Conservation (phyloP, 2,888 invertebrate species). For the Ectemnius cavifrons region DNA sequence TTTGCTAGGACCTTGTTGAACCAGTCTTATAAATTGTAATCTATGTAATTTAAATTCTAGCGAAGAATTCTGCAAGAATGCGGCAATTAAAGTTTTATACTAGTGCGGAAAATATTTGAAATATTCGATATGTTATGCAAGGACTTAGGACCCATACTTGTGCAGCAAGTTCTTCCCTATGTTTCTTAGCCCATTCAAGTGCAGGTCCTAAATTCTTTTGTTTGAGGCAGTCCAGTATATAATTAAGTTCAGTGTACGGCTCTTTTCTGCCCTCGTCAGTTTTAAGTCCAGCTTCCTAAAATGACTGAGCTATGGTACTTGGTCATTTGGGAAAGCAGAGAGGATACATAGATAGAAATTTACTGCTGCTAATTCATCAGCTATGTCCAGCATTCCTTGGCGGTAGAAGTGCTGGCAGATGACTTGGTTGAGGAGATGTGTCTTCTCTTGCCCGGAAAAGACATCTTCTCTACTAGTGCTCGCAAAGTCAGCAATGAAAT, state of each 20-base stretch:
- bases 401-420: conserved; percentile 97
- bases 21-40: conserved; percentile 87
- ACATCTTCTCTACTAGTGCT: conserved; percentile 92
- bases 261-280: conserved; percentile 84
- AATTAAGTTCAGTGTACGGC: conserved; percentile 90
- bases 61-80: conserved; percentile 80
- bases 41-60: conserved; percentile 91
- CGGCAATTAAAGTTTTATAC: too few species aligned
- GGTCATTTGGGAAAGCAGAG: not conserved
- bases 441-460: conserved; percentile 85
- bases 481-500: conserved; percentile 94
- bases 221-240: conserved; percentile 91
- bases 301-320: conserved; percentile 8
- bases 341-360: conserved; percentile 18
- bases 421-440: conserved; percentile 88
- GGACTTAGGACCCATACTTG: conserved; percentile 75
- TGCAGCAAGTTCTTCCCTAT: conserved; percentile 85
- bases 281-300: conserved; percentile 84
- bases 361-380: conserved; percentile 87
- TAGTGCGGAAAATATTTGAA: too few species aligned
- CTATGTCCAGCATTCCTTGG: conserved; percentile 96
- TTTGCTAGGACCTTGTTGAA: conserved; percentile 83
- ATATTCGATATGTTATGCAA: not conserved
- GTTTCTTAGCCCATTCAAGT: conserved; percentile 90
- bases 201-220: conserved; percentile 91